Evolutionary conservation across 2,797 vertebrate genomes (phyloP).

Genomic region (Tenualosa thibaudeaui): DNA sequence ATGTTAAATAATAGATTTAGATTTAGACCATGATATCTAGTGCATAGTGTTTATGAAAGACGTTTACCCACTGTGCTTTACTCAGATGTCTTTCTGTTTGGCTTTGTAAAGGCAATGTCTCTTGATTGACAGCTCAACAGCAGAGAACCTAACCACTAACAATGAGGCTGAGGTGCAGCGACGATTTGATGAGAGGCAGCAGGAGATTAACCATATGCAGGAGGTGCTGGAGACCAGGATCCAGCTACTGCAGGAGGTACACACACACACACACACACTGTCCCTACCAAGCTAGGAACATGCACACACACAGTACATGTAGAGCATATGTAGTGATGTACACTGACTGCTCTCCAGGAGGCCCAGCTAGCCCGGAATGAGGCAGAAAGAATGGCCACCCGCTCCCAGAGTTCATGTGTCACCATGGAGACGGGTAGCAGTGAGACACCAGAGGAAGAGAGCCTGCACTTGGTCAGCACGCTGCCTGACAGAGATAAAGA

Average conservation of each 20-base stretch:
- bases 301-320: not conserved
- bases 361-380: constrained; percentile 84
- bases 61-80: not conserved
- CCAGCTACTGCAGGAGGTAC: constrained; percentile 89
- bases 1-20: not conserved
- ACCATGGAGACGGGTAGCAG: constrained; percentile 80
- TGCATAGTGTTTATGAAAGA: not conserved
- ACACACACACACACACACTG: not conserved
- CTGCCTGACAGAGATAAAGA: constrained; percentile 74
- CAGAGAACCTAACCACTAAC: constrained; percentile 81
- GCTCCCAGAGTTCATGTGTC: constrained; percentile 75
- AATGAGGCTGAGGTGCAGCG: constrained; percentile 84
- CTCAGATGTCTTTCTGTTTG: not conserved
- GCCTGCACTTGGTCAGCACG: constrained; percentile 43
- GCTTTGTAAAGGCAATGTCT: not conserved
- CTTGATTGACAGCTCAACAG: constrained; percentile 75
- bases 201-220: constrained; percentile 86
- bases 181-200: constrained; percentile 83
- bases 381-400: constrained; percentile 77
- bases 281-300: no score
- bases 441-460: constrained; percentile 67
- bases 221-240: constrained; percentile 89
- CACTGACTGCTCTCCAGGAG: constrained; percentile 71
- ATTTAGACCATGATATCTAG: not conserved
- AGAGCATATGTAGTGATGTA: constrained; percentile 14